Percentiles rank a stretch among this genome's conserved stretches.
These are phyloP conservation scores for Tragulus kanchil DNA, from an alignment of 2,113 vertebrate species.

Conservation along the genomic window DNA sequence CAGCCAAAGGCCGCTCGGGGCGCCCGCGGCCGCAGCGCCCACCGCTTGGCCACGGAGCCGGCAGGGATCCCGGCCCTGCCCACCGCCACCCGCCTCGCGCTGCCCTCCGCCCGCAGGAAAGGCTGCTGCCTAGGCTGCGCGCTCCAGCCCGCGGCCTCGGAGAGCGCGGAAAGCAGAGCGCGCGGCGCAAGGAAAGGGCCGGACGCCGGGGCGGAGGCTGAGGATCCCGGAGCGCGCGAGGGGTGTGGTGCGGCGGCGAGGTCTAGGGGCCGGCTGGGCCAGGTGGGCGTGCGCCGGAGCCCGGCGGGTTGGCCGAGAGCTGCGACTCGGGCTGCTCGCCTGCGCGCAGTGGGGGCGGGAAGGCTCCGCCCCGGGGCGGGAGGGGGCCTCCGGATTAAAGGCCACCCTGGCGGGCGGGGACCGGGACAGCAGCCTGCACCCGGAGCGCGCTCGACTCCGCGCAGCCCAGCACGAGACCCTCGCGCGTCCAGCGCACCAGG, in stretches of 20 bases:
- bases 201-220: neutral
- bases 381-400: slow-evolving; percentile 84
- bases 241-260: neutral
- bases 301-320: neutral
- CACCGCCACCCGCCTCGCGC: neutral
- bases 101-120: accelerated
- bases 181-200: too few relatives aligned
- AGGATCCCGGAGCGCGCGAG: neutral
- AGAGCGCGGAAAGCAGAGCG: neutral
- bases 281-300: slow-evolving; percentile 19
- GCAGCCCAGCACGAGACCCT: neutral
- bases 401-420: slow-evolving; percentile 66
- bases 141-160: neutral
- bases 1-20: neutral
- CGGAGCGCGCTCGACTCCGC: neutral
- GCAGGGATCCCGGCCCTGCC: neutral
- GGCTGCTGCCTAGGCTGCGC: neutral
- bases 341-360: slow-evolving; percentile 51
- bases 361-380: slow-evolving; percentile 78
- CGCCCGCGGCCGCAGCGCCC: neutral
- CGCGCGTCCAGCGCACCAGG: neutral
- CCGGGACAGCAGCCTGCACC: neutral
- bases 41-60: too few relatives aligned
- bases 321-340: neutral
- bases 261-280: neutral